Evolutionary conservation across 1,140 invertebrate species (phyloP), one percentile per base, ranked within the genome.

Genomic region (Brachionus manjavacas): DNA sequence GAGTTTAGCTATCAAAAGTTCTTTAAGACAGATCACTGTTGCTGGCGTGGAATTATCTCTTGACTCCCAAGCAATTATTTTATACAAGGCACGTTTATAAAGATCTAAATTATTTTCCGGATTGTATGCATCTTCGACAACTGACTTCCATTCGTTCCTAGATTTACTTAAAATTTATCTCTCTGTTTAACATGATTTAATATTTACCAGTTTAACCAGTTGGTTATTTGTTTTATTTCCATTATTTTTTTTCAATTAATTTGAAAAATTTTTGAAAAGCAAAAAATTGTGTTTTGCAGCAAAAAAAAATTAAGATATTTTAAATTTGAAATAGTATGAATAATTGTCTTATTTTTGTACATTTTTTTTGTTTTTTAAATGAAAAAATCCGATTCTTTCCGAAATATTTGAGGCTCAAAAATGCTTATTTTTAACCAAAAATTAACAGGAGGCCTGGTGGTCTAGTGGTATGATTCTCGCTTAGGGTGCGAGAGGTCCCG

Each of bases 401-500:
- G 12, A 46, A 46, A 46, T 46, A 14, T 46, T 46, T 46, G 14
- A 46, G 43, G 14, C 14, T n/a, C 11, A 12, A 46, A 46, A 20
- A 9, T 60, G 9, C 9, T 60, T 60, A 20, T 23, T 16, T 41
- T 20, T 41, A 52, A 0, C 23, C 8, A 35, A 79, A 41, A 11
- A 14, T 43, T 11, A 79, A 16, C 16, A 79, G n/a, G 41, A 16
- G 76, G 76, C 76, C 76, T 79, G 76, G 46, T 79, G 76, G 76
- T 79, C 76, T 79, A 79, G 76, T 79, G 76, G 76, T 79, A 79
- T 79, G 76, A 79, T 79, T 79, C 76, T 35, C 76, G 76, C 76
- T 79, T 79, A 31, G 76, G 76, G 76, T 79, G 76, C 76, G 76
- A 20, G 76, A 79, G 76, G 76, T 79, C 41, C 76, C 76, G 76